These are phyloP conservation scores for Alosa sapidissima DNA, from an alignment of 2,797 vertebrate genomes.

Conservation along the genomic window DNA sequence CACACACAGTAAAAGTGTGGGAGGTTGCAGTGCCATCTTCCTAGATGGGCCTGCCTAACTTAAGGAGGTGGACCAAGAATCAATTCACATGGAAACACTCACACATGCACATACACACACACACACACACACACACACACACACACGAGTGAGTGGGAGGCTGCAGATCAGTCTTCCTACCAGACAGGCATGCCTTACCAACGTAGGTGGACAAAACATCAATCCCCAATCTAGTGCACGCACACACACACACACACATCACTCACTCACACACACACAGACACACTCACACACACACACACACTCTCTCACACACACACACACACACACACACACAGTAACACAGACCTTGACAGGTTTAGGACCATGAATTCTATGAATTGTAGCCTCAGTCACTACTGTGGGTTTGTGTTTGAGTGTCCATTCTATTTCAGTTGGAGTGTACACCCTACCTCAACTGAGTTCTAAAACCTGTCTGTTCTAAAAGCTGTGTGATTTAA, in stretches of 20 bases:
- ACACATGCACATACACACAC: neutral
- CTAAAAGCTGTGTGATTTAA: too few species aligned
- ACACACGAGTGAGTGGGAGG: neutral
- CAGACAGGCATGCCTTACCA: neutral
- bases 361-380: neutral
- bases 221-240: neutral
- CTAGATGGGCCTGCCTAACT: neutral
- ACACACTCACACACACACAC: constrained; percentile 1
- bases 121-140: neutral
- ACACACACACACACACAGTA: neutral
- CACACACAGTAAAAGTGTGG: neutral
- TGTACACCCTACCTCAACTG: too few species aligned
- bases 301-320: neutral
- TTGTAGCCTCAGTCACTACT: too few species aligned
- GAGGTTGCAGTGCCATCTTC: neutral
- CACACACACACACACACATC: constrained; percentile 7
- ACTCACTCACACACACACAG: constrained; percentile 2
- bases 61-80: constrained; percentile 11
- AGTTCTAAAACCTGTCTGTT: too few species aligned
- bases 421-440: too few species aligned
- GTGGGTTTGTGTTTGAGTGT: neutral
- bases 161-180: constrained; percentile 6
- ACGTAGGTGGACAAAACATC: constrained; percentile 14
- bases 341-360: neutral
- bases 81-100: neutral